phyloP scores from a whole-genome alignment of 2,797 vertebrate genomes.

The Sylvia borin region DNA sequence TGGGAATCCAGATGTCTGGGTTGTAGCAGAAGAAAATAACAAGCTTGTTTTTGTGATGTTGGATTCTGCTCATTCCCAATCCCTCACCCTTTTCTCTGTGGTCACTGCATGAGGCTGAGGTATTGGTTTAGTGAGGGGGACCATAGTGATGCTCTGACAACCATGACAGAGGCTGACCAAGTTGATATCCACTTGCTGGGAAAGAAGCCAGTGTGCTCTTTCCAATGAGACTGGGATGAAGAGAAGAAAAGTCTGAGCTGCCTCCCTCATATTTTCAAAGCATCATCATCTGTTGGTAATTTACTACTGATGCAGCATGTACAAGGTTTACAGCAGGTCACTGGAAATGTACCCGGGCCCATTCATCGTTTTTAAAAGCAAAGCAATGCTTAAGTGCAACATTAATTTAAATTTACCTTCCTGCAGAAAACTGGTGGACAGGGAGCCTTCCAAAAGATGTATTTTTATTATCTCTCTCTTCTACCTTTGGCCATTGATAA shows the following conservation, averaged over 20 bases:
- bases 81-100: not conserved
- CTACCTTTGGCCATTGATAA: not conserved
- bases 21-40: not conserved
- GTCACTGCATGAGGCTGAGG: not conserved
- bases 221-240: not conserved
- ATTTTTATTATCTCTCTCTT: conserved; percentile 35
- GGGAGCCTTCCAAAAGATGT: conserved; percentile 18
- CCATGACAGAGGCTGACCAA: fast-evolving
- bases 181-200: not conserved
- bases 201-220: not conserved
- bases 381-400: not conserved
- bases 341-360: not conserved
- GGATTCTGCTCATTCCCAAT: not conserved
- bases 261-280: not conserved
- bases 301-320: not conserved
- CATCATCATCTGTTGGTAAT: not conserved
- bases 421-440: not conserved
- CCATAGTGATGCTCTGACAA: not conserved
- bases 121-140: not conserved
- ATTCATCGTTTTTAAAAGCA: not conserved
- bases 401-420: conserved; percentile 40
- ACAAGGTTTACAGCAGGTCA: not conserved
- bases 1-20: not conserved
- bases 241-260: not conserved
- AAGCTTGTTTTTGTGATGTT: not conserved